Base-by-base conservation (phyloP, 1,140 invertebrate genomes). In the Drosophila sechellia region DNA sequence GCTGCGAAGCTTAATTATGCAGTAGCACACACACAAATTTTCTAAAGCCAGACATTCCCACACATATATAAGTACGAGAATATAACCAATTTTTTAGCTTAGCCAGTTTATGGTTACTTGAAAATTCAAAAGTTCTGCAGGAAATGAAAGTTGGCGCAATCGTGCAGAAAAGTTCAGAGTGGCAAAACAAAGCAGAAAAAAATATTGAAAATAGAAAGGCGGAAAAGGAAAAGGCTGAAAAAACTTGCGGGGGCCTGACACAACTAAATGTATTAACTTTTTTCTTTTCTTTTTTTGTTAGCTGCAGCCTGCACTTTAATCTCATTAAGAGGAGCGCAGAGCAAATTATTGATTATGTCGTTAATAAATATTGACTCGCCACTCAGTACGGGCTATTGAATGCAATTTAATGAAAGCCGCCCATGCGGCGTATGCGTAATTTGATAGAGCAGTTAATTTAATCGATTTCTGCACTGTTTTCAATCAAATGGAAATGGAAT, bases 331-430 rank as follows among this genome's bases (percentile, higher is more conserved):
- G 66, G 52, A 48, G 50, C 27, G 27, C n/a, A 15, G 56, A 37
- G 52, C 60, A 77, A 86, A 86, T 69, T 85, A 85, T 85, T 81
- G 79, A 85, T 85, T 80, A 85, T 77, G 58, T 87, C 64, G 65
- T 85, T 86, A 81, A 86, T 86, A 86, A 86, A 81, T 86, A 85
- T 86, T 85, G 77, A 81, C 83, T 81, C 56, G 55, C 55, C 56
- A 64, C 75, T 77, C 68, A 37, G 74, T 8, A 49, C 22, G 63
- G 77, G 77, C 81, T 85, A 86, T 80, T 85, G 80, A 84, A 77
- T 85, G 58, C 61, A 54, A 68, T 84, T 84, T 80, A 85, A 84
- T 76, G 76, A 54, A 69, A 39, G 80, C 59, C 53, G 39, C 48
- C 68, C 49, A 79, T 63, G 20, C 71, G 57, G 34, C 77, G 81